Evolutionary conservation across 2,888 invertebrate genomes (phyloP).

Genomic region (Drosophila putrida): DNA sequence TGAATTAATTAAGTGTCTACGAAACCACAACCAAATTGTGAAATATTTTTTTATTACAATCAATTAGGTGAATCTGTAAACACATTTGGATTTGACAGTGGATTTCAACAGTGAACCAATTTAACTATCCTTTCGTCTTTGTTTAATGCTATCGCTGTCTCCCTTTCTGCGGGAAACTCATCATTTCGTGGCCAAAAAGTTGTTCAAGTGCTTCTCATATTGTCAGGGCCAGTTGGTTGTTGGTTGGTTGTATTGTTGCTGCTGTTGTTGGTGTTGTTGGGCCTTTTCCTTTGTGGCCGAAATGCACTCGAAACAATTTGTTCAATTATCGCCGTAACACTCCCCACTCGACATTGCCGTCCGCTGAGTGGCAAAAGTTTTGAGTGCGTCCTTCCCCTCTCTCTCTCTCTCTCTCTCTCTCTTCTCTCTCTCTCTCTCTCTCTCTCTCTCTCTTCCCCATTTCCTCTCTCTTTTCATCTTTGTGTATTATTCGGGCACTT

Average conservation of each 20-base stretch:
- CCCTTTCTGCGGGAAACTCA: constrained; percentile 23
- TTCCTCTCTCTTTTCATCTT: too few species aligned
- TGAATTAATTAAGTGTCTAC: not conserved
- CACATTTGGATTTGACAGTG: not conserved
- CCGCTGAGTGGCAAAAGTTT: constrained; percentile 71
- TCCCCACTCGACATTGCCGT: not conserved
- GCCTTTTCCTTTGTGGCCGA: constrained; percentile 52
- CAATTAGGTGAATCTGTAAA: not conserved
- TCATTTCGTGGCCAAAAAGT: constrained; percentile 43
- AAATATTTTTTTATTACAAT: not conserved
- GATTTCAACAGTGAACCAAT: not conserved
- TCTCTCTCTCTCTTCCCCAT: too few species aligned
- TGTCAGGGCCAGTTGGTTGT: constrained; percentile 19
- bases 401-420: not conserved
- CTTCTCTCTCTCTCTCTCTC: too few species aligned
- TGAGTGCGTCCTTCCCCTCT: constrained; percentile 42
- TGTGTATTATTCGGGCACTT: constrained; percentile 60
- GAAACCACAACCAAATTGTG: not conserved
- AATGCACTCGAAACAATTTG: constrained; percentile 81
- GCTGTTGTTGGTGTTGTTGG: constrained; percentile 14
- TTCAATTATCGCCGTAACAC: constrained; percentile 70
- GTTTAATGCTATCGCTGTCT: constrained; percentile 3
- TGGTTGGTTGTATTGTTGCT: not conserved
- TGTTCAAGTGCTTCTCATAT: constrained; percentile 47
- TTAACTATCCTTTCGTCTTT: not conserved